Evolutionary conservation across 2,113 vertebrate species (phyloP).

Genomic region (Rhagologus leucostigma): DNA sequence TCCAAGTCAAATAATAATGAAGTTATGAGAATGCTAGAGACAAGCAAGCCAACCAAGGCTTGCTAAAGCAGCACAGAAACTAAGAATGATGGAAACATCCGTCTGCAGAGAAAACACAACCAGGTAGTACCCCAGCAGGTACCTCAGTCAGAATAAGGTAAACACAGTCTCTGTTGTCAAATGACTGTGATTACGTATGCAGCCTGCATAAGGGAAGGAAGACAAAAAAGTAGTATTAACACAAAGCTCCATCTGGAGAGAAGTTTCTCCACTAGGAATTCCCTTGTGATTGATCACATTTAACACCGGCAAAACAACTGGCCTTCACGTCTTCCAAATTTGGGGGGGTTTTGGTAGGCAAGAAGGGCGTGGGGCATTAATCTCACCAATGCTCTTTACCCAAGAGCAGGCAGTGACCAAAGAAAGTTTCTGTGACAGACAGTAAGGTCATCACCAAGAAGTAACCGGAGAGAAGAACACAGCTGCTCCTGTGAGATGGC

Average conservation of each 20-base stretch:
- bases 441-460: not conserved
- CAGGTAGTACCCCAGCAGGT: not conserved
- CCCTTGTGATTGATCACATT: not conserved
- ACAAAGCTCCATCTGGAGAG: not conserved
- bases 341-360: not conserved
- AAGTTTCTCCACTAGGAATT: not conserved
- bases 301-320: not conserved
- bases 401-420: not conserved
- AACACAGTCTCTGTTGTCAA: not conserved
- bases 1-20: not conserved
- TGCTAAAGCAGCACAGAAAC: not conserved
- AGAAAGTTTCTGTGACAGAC: not conserved
- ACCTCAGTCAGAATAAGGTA: not conserved
- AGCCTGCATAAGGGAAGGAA: not conserved
- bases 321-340: not conserved
- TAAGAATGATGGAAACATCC: not conserved
- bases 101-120: accelerated
- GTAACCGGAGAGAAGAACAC: not conserved
- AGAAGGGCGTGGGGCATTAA: not conserved
- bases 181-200: accelerated
- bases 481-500: not conserved
- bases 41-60: not conserved
- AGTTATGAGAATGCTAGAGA: not conserved
- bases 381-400: not conserved
- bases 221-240: not conserved